Base-by-base conservation (phyloP, 1,140 invertebrate genomes). In the Plectus sambesii region DNA sequence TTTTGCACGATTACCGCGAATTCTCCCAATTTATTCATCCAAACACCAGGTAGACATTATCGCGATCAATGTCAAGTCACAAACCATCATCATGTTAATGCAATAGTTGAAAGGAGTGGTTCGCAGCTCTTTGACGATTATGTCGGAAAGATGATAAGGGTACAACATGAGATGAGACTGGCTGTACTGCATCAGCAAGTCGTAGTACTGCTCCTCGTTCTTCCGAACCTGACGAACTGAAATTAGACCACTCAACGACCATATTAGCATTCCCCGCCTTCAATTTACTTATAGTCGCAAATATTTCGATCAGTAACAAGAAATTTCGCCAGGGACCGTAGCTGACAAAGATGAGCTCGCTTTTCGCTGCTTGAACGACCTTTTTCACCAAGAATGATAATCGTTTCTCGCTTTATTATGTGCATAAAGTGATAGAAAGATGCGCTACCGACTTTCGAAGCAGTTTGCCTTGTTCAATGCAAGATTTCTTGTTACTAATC, bases 61-160 rank as follows among this genome's bases (percentile, higher is more conserved):
- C 15, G 5, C 38, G 8, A 46, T 17, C 20, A 58, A 58, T 24
- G 35, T 51, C 33, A 23, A 22, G 24, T 24, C 15, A 40, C 37
- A 51, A 48, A 70, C 68, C 22, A 56, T 81, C 52, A 93, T 79
- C 44, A 92, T 84, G 57, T 82, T 80, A 54, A 82, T 78, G 73
- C 94, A 96, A 72, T 93, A 96, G 62, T 85, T 84, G 62, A 94
- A 94, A 23, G 89, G 88, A 8, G 88, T 93, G 44, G 90, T 81
- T 46, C 87, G 74, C 59, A 94, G 73, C 1, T 87, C 87, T 73
- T 85, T 85, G 1, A 90, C 86, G 56, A 92, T 80, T 70, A 89
- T 84, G 71, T 93, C 86, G 1, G 86, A 85, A 62, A 94, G 74
- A 73, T 94, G 89, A 76, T 94, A 94, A 1, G 89, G 89, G 69